Evolutionary conservation across 2,113 vertebrate genomes (phyloP), one percentile per base, ranked within the genome.

Genomic region (Muntiacus reevesi): DNA sequence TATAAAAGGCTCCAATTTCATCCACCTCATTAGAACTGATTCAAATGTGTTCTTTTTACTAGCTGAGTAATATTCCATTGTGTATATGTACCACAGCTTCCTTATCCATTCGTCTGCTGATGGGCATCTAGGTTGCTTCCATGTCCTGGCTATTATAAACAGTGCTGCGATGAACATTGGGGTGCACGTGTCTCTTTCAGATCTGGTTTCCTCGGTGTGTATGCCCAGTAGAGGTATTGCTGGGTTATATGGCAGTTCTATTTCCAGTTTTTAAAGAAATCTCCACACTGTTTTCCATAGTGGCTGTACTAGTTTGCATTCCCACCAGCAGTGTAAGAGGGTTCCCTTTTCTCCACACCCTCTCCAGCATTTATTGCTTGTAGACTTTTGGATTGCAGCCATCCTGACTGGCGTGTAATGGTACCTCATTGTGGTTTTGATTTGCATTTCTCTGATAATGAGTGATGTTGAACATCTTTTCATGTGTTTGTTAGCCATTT

Each of bases 21-120:
- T 21, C 33, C 64, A 67, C 17, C 33, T 36, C 33, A 67, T 21
- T 67, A 67, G 64, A 36, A 67, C 4, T 10, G 64, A 36, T 36
- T 67, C 33, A 67, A 21, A 67, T 67, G 64, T 2, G 0, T 67
- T 36, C 33, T 67, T 36, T 67, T 36, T 21, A 67, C 10, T 11
- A 0, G 33, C 64, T 67, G 64, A 21, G 33, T 67, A 36, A 67
- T 67, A 21, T 1, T 21, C 64, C 17, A 67, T 21, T 2, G 64
- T 67, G 64, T 67, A 36, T 67, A 64, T 64, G 62, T 0, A 17
- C 30, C 15, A n/a, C 30, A 9, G 62, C 30, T 64, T 64, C 17
- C 62, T n/a, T 64, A 64, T 17, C 62, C 7, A 17, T 33, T 64
- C 3, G 0, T 64, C 30, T 64, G 62, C 62, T 0, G 15, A 64